Evolutionary conservation across 2,797 vertebrate genomes (phyloP), one percentile per base, ranked within the genome.

Genomic region (Channallabes apus): DNA sequence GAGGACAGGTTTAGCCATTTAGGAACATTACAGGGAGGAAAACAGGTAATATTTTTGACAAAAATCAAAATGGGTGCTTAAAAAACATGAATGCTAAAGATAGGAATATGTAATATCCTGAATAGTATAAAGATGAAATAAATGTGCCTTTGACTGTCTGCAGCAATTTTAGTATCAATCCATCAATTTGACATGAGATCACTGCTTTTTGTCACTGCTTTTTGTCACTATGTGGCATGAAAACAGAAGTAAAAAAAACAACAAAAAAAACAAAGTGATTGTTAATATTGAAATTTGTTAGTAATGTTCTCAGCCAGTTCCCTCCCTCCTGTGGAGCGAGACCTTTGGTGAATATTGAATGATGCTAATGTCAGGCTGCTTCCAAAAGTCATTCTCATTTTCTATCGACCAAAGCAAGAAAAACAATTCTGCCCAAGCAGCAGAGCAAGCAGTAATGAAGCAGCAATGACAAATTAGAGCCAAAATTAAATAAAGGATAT

Each of bases 281-380:
- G 85, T 88, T 84, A 86, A 84, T 77, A 81, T 64, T 87, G 87
- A 88, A 89, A 90, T 87, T 79, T 87, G 86, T 90, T 86, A 72
- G 87, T 88, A 87, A 89, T 89, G 89, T 89, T 87, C 86, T 86
- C 88, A 88, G 88, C 61, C 88, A 62, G 89, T 86, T 87, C 78
- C 72, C 68, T 84, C 68, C 84, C 86, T 86, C 89, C 88, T 80
- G 87, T 75, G 73, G 89, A 84, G 88, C 86, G 85, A 89, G 89
- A 90, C 89, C 89, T 90, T 88, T 90, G 88, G 89, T 90, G 87
- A 90, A 90, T 90, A 90, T 90, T 89, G 89, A 90, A 88, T 88
- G 89, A 90, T 89, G 88, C 87, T 90, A 90, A 90, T 90, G 89
- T 90, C 88, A 89, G 88, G 54, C 87, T 87, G 86, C 86, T 84